Base-by-base conservation (phyloP, 2,888 invertebrate species). In the Subacronicta megacephala region DNA sequence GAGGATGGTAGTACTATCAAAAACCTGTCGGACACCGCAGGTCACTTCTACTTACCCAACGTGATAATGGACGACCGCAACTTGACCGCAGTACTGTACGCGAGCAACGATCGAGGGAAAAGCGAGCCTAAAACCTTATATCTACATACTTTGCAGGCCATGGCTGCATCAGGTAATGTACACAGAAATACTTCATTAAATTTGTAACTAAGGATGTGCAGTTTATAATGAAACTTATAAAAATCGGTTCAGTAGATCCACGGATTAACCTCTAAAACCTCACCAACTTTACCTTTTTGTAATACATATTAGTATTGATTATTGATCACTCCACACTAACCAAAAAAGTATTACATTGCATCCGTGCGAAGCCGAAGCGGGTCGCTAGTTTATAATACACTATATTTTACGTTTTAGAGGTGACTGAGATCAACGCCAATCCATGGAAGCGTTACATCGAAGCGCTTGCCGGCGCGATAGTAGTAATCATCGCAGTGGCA, bases 51-150 rank as follows among this genome's bases (percentile, higher is more conserved):
- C 15, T 49, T 92, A 0, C 78, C 82, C 0, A 72, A 82, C 9
- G 47, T 84, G 0, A 77, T n/a, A n/a, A n/a, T 79, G 12, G 77
- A 78, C 5, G 68, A 74, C 0, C 53, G 47, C n/a, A 92, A 91
- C 75, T 33, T 87, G 26, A 88, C 87, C 0, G 88, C 85, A 0
- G 65, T 80, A 9, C 75, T 89, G 12, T 92, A 89, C 68, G 79
- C 90, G 0, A 82, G 75, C 49, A 92, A 78, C 53, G 40, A 50
- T 0, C 75, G 90, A 1, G 92, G 92, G 0, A 78, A 78, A 1
- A 90, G 91, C 16, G 58, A 72, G 1, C 29, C 60, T 0, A 80
- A 58, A 9, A 73, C 65, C 0, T 56, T 87, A 35, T 73, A 80
- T 43, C 58, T 90, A 18, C 81, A 83, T 51, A 80, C 77, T 7